Percentiles rank a stretch among this genome's conserved stretches.
These are phyloP conservation scores for Chaenogobius annularis DNA, from an alignment of 2,113 vertebrate genomes.

Conservation along the genomic window DNA sequence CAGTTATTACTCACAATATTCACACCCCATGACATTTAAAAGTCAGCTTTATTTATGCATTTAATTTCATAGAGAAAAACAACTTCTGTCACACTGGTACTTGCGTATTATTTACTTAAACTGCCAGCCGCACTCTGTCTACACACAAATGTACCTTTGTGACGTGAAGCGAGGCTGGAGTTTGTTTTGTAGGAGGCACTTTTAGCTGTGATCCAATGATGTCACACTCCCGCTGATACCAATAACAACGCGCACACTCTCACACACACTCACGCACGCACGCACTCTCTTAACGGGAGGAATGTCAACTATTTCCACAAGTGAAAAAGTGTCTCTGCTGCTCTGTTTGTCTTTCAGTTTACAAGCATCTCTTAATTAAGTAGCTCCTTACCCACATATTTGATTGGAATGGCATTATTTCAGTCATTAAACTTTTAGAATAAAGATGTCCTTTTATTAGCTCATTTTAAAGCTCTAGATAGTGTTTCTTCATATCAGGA, in stretches of 20 bases:
- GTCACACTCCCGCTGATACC: conserved; percentile 26
- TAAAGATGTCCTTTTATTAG: too few relatives aligned
- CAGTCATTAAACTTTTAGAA: too few relatives aligned
- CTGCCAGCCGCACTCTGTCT: neutral
- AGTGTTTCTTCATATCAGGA: too few relatives aligned
- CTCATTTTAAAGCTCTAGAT: too few relatives aligned
- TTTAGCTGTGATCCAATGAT: conserved; percentile 27
- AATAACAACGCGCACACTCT: neutral
- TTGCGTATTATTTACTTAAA: neutral
- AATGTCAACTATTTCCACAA: conserved; percentile 52
- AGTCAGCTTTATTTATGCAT: neutral
- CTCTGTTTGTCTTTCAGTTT: conserved; percentile 52
- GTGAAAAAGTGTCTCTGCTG: conserved; percentile 21
- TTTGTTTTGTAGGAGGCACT: conserved; percentile 29
- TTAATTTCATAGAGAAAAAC: neutral
- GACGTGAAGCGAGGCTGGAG: neutral
- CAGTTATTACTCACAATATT: neutral
- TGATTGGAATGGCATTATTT: too few relatives aligned
- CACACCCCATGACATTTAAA: neutral
- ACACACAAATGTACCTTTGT: too few relatives aligned
- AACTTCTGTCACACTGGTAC: conserved; percentile 3
- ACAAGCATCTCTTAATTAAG: neutral
- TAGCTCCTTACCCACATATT: neutral
- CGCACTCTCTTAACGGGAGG: conserved; percentile 23
- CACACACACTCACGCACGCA: conserved; percentile 30